These are phyloP conservation scores for Gandaritis pyraliata DNA, from an alignment of 2,888 invertebrate species.

Conservation along the genomic window DNA sequence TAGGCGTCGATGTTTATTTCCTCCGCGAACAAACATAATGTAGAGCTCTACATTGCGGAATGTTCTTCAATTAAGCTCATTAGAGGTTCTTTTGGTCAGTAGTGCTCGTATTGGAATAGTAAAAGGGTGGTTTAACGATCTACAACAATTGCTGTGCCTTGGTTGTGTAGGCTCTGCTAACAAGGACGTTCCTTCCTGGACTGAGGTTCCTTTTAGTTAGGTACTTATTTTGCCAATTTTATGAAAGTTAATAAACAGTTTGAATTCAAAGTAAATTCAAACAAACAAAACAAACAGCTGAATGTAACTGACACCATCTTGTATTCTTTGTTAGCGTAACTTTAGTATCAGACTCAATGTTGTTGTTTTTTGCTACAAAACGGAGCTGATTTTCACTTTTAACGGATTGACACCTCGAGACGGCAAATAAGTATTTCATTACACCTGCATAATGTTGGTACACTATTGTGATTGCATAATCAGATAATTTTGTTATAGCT, in stretches of 20 bases:
- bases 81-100: constrained; percentile 10
- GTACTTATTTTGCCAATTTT: too few relatives aligned
- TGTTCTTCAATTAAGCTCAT: constrained; percentile 23
- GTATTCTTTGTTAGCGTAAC: constrained; percentile 25
- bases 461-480: too few relatives aligned
- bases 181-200: neutral
- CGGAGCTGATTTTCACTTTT: constrained; percentile 12
- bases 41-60: constrained; percentile 17
- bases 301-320: constrained; percentile 12
- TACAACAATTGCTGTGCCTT: neutral
- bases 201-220: too few relatives aligned
- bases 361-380: constrained; percentile 4
- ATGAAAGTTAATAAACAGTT: too few relatives aligned
- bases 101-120: constrained; percentile 1
- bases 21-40: constrained; percentile 1
- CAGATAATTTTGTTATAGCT: too few relatives aligned
- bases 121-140: constrained; percentile 6
- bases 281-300: too few relatives aligned
- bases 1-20: constrained; percentile 16
- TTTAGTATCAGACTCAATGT: constrained; percentile 30
- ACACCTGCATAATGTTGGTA: too few relatives aligned
- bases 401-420: constrained; percentile 16
- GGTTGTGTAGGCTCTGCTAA: neutral
- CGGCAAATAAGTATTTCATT: neutral
- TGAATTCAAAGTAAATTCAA: too few relatives aligned